phyloP scores from a whole-genome alignment of 2,113 vertebrate species.

The Ranitomeya imitator region DNA sequence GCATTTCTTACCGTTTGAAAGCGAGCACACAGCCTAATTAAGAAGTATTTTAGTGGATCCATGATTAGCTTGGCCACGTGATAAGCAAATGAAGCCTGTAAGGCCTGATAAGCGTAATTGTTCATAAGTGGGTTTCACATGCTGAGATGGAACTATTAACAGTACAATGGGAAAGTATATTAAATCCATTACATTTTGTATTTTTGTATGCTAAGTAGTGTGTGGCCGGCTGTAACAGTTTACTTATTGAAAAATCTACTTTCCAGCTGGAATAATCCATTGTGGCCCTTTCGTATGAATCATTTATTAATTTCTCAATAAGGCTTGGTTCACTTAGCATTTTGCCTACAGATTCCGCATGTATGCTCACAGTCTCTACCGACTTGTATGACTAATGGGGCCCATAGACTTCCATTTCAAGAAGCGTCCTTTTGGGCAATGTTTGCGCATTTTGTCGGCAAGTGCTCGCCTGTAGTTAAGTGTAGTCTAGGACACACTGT shows the following conservation, averaged over 20 bases:
- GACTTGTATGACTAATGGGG: background rate
- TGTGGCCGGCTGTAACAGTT: no score
- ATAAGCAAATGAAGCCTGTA: background rate
- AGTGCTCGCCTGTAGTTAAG: background rate
- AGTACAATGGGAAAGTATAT: background rate
- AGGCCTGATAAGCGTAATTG: background rate
- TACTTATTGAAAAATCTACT: no score
- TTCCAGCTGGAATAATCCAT: no score
- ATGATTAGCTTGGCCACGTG: background rate
- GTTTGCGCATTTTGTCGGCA: background rate
- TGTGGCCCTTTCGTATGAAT: no score
- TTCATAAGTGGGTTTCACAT: background rate
- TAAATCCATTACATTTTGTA: no score
- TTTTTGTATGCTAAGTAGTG: no score
- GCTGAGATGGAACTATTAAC: background rate
- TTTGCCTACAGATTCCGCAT: no score
- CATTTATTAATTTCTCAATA: no score
- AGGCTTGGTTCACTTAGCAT: no score
- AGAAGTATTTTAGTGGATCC: background rate
- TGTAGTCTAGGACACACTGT: background rate
- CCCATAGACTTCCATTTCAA: background rate
- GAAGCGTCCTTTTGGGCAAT: background rate
- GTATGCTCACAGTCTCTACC: background rate
- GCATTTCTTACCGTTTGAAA: background rate
- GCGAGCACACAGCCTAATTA: background rate